Percentiles rank a stretch among this genome's conserved stretches.
Conservation (phyloP, 2,797 vertebrate species). For the Sebastes iracundus region DNA sequence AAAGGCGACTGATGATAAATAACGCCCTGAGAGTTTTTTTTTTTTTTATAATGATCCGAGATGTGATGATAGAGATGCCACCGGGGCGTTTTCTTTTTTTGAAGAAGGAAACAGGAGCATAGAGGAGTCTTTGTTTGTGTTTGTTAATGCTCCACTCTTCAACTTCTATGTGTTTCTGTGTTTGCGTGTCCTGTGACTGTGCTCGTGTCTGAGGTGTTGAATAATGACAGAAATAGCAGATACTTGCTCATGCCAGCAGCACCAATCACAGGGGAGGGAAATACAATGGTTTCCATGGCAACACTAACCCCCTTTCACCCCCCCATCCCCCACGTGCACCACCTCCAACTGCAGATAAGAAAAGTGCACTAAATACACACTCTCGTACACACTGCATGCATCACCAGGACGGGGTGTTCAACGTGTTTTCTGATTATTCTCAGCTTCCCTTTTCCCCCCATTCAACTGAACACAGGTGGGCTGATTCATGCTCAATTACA, state of each 20-base stretch:
- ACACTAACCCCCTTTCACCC: constrained; percentile 34
- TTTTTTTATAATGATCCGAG: neutral
- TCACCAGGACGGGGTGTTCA: neutral
- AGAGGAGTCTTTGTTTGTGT: constrained; percentile 52
- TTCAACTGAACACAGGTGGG: constrained; percentile 16
- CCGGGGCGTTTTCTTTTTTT: neutral
- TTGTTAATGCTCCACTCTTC: neutral
- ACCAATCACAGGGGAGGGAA: constrained; percentile 80
- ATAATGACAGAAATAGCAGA: constrained; percentile 84
- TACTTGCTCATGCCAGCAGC: constrained; percentile 78
- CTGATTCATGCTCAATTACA: constrained; percentile 29
- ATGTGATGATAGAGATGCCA: constrained; percentile 5
- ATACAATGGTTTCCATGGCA: constrained; percentile 85
- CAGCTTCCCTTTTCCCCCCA: neutral
- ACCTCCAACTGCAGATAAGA: constrained; percentile 49
- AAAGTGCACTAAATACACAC: constrained; percentile 2
- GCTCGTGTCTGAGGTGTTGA: constrained; percentile 78
- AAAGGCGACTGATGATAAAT: neutral
- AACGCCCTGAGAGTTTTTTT: neutral
- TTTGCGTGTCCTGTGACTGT: constrained; percentile 65
- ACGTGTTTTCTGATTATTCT: constrained; percentile 1
- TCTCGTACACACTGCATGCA: neutral
- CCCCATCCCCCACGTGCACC: neutral
- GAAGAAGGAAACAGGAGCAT: neutral
- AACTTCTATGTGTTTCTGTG: neutral